Percentiles rank a stretch among this genome's conserved stretches.
Conservation (phyloP, 2,888 invertebrate genomes). For the Matsumyia berberina region DNA sequence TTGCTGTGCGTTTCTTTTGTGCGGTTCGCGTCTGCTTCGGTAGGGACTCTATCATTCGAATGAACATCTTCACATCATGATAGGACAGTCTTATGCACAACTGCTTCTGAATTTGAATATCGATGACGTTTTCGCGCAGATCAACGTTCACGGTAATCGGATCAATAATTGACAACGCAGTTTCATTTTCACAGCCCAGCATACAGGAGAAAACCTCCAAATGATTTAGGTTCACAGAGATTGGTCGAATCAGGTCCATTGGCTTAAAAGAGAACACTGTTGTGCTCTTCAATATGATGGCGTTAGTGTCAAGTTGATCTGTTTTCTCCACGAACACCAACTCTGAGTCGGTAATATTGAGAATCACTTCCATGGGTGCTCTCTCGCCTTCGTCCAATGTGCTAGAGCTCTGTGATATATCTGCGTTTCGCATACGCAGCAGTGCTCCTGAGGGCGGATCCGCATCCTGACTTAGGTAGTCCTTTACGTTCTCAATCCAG, state of each 20-base stretch:
- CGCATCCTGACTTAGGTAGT: slow-evolving; percentile 88
- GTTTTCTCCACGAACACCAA: slow-evolving; percentile 96
- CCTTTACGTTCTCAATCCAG: slow-evolving; percentile 94
- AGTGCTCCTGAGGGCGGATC: slow-evolving; percentile 82
- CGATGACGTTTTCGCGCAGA: slow-evolving; percentile 85
- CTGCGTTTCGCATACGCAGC: slow-evolving; percentile 41
- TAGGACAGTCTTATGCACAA: slow-evolving; percentile 95
- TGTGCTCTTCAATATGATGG: slow-evolving; percentile 96
- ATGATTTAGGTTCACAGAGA: slow-evolving; percentile 94
- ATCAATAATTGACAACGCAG: slow-evolving; percentile 97
- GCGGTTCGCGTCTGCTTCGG: slow-evolving; percentile 91
- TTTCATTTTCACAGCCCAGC: slow-evolving; percentile 95
- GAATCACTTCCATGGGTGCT: slow-evolving; percentile 88
- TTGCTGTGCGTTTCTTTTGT: slow-evolving; percentile 80
- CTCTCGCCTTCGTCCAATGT: slow-evolving; percentile 63
- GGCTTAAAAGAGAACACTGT: slow-evolving; percentile 93
- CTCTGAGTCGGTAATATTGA: slow-evolving; percentile 98
- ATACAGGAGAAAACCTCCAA: slow-evolving; percentile 97
- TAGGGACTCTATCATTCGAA: slow-evolving; percentile 93
- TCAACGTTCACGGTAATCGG: slow-evolving; percentile 94
- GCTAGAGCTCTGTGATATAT: slow-evolving; percentile 51
- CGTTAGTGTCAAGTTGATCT: slow-evolving; percentile 94
- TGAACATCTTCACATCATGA: slow-evolving; percentile 96
- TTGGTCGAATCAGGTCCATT: slow-evolving; percentile 88
- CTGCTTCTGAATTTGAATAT: slow-evolving; percentile 88